A percentile compares a stretch with the other conserved stretches of the same genome.
Conservation (phyloP, 2,888 invertebrate genomes). For the Callinectes sapidus region DNA sequence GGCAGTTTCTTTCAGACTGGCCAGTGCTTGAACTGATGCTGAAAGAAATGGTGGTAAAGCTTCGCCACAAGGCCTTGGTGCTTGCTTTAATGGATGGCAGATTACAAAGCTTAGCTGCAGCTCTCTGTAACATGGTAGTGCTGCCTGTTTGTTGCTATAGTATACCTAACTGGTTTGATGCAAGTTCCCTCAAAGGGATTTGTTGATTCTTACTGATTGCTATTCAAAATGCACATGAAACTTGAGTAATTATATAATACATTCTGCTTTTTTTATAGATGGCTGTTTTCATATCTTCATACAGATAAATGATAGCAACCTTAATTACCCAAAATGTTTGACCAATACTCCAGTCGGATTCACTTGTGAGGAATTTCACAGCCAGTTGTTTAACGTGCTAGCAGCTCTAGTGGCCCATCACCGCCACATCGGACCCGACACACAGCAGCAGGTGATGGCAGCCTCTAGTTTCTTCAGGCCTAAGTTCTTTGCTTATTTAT, state of each 20-base stretch:
- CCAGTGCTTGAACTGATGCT: neutral
- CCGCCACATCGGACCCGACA: conserved; percentile 80
- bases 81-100: neutral
- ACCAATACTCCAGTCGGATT: conserved; percentile 81
- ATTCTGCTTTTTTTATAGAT: neutral
- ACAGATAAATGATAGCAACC: conserved; percentile 82
- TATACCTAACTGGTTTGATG: neutral
- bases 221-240: neutral
- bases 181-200: neutral
- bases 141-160: neutral
- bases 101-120: neutral
- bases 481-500: neutral
- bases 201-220: no score
- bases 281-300: conserved; percentile 51
- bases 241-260: no score
- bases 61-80: neutral
- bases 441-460: conserved; percentile 40
- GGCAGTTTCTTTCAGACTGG: neutral
- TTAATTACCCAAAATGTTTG: conserved; percentile 82
- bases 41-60: neutral
- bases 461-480: neutral
- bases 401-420: conserved; percentile 92
- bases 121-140: neutral
- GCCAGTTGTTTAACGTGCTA: conserved; percentile 86
- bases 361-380: conserved; percentile 87